phyloP scores from a whole-genome alignment of 2,888 invertebrate species.

The Scelioninae gen. 2 region DNA sequence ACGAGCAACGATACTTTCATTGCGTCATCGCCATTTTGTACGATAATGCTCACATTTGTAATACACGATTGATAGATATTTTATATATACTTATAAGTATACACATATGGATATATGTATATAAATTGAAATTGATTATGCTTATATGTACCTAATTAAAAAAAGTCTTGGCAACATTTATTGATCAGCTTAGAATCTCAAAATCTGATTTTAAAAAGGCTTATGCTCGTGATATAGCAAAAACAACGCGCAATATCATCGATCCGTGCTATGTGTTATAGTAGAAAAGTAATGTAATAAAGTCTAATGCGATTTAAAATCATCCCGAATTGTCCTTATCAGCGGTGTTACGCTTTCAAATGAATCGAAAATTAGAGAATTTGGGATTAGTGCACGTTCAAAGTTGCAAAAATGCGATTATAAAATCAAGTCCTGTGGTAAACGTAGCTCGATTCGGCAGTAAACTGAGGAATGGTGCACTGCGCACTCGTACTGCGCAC shows the following conservation, averaged over 20 bases:
- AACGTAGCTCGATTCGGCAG: slow-evolving; percentile 53
- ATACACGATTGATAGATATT: slow-evolving; percentile 12
- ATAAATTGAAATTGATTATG: background rate
- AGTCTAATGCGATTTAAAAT: slow-evolving; percentile 27
- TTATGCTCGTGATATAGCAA: slow-evolving; percentile 26
- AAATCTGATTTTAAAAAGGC: slow-evolving; percentile 14
- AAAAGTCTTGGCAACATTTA: slow-evolving; percentile 35
- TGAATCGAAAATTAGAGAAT: slow-evolving; percentile 33
- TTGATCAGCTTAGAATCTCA: slow-evolving; percentile 7
- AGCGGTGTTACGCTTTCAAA: slow-evolving; percentile 24
- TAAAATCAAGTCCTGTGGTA: slow-evolving; percentile 56
- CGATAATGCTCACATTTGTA: slow-evolving; percentile 29
- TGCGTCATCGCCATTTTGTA: slow-evolving; percentile 54
- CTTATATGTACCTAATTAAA: slow-evolving; percentile 39
- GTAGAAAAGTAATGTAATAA: slow-evolving; percentile 12
- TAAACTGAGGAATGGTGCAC: slow-evolving; percentile 51
- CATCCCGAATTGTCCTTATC: slow-evolving; percentile 30
- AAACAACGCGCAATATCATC: slow-evolving; percentile 50
- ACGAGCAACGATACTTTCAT: slow-evolving; percentile 22
- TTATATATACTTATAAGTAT: slow-evolving; percentile 10
- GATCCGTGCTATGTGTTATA: slow-evolving; percentile 38
- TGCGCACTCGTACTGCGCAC: slow-evolving; percentile 56
- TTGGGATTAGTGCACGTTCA: slow-evolving; percentile 48
- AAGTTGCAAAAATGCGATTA: slow-evolving; percentile 56
- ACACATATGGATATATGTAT: no score